Conservation (phyloP, 1,140 invertebrate species). For the Temnothorax nylanderi region DNA sequence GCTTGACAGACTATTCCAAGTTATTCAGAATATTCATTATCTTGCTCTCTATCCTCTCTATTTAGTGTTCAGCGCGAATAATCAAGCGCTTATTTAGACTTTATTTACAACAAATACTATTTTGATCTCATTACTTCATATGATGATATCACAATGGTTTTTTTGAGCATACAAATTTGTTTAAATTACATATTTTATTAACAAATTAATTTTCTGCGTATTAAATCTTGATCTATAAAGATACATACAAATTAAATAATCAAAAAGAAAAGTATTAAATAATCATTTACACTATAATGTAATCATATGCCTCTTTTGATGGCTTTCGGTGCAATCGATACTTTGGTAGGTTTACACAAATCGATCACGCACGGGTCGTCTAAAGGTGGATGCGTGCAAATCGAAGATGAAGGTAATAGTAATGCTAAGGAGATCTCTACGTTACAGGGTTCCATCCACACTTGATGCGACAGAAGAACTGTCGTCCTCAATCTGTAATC, state of each 20-base stretch:
- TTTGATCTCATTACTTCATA: background rate
- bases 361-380: constrained; percentile 91
- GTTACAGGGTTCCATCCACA: constrained; percentile 95
- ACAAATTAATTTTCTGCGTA: constrained; percentile 6
- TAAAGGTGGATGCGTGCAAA: constrained; percentile 84
- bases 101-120: background rate
- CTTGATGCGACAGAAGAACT: constrained; percentile 95
- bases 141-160: background rate
- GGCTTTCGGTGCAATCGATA: constrained; percentile 95
- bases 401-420: constrained; percentile 89
- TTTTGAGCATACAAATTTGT: background rate
- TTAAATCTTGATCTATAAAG: constrained; percentile 9
- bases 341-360: constrained; percentile 95
- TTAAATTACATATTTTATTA: constrained; percentile 32
- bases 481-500: constrained; percentile 94
- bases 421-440: constrained; percentile 95
- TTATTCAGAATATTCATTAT: background rate
- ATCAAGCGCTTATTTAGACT: background rate
- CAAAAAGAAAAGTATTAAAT: constrained; percentile 37
- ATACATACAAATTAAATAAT: background rate
- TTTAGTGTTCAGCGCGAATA: background rate
- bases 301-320: constrained; percentile 91
- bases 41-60: background rate
- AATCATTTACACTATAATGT: constrained; percentile 48
- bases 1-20: background rate